These are phyloP conservation scores for Orchestes rusci DNA, from an alignment of 2,888 invertebrate species.

Conservation along the genomic window DNA sequence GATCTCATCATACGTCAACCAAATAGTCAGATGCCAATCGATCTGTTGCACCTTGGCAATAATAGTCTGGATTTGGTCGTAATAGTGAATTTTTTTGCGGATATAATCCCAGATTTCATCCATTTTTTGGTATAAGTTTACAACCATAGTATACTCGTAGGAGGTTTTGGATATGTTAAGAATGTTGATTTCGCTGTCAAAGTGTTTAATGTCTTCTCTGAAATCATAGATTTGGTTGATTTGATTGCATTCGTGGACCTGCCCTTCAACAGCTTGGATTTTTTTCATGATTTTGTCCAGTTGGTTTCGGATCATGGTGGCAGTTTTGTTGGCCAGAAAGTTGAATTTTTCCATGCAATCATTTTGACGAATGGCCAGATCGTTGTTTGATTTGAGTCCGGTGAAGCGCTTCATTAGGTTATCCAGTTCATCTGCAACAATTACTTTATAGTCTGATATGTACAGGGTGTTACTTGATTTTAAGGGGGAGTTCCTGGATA, in stretches of 20 bases:
- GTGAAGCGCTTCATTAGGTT: no score
- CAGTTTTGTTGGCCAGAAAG: no score
- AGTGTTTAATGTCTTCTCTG: constrained; percentile 16
- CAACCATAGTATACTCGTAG: constrained; percentile 10
- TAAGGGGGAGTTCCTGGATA: no score
- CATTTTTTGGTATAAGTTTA: constrained; percentile 16
- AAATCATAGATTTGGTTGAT: constrained; percentile 17
- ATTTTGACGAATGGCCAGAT: constrained; percentile 22
- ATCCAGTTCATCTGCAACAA: no score
- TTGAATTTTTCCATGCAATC: constrained; percentile 22
- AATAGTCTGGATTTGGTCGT: neutral
- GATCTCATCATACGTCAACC: constrained; percentile 19
- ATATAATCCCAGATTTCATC: constrained; percentile 17
- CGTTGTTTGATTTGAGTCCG: no score
- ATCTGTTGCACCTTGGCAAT: constrained; percentile 2
- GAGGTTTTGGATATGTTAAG: constrained; percentile 14
- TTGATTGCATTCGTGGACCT: neutral
- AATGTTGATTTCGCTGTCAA: constrained; percentile 16
- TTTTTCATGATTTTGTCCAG: constrained; percentile 10
- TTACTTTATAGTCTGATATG: no score
- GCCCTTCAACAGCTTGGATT: neutral
- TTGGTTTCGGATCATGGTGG: no score
- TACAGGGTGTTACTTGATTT: no score
- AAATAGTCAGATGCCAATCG: constrained; percentile 10
- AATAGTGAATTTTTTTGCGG: constrained; percentile 12